Evolutionary conservation across 2,113 vertebrate genomes (phyloP), one percentile per base, ranked within the genome.

Genomic region (Cranoglanis bouderius): DNA sequence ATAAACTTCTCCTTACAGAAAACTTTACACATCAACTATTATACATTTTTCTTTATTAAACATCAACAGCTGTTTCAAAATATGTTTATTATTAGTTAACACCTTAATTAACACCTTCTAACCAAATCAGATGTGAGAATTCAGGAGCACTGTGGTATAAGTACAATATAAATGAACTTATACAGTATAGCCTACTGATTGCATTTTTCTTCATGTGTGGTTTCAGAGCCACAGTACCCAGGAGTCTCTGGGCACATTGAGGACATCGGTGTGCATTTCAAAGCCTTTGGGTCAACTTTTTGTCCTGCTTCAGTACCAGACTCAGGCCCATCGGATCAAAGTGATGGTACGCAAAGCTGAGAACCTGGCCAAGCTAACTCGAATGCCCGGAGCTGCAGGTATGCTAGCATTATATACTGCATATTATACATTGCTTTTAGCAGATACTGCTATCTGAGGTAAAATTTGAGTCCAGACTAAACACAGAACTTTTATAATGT

Each of bases 291-390:
- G 96, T 3, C 96, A 96, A 83, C 94, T 97, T 53, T 94, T 96
- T 72, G 91, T 97, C 88, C 93, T 97, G 87, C 95, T 97, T 78
- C 97, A 97, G 93, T 95, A 95, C 89, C 97, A 97, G 93, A 91
- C 92, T 0, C 57, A 86, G 12, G 96, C 96, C 63, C 93, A 94
- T 61, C 94, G 95, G 38, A 94, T 97, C 91, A 97, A 97, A 92
- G 96, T 97, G 90, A 96, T 97, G 96, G 94, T 97, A 12, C 90
- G 93, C 57, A 97, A 96, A 91, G 97, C 96, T 0, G 94, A 96
- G 90, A 94, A 93, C 32, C 92, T 97, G 91, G 88, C 91, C 89
- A 95, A 93, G 88, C 94, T 96, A 2, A 96, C 92, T 0, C 91
- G 93, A 3, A 85, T 97, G 89, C 96, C 93, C 0, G 96, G 97